Evolutionary conservation across 2,888 invertebrate genomes (phyloP).

Genomic region (Dryobota labecula): DNA sequence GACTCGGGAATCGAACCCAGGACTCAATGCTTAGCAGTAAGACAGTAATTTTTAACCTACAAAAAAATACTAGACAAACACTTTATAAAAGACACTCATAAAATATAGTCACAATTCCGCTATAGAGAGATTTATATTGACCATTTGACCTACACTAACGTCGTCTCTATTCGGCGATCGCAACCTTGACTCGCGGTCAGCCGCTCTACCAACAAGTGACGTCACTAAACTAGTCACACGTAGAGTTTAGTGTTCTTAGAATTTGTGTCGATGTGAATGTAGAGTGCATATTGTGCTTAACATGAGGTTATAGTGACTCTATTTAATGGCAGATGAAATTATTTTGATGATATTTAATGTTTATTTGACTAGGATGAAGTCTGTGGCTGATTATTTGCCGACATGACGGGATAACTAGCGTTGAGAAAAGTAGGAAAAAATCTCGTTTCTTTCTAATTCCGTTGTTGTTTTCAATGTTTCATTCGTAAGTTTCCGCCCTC

Average conservation of each 20-base stretch:
- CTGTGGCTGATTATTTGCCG: no score
- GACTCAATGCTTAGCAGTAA: background rate
- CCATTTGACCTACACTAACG: slow-evolving; percentile 64
- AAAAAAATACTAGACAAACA: background rate
- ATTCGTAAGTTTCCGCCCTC: no score
- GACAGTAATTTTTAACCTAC: background rate
- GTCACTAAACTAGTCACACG: slow-evolving; percentile 61
- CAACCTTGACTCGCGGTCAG: slow-evolving; percentile 65
- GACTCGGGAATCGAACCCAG: background rate
- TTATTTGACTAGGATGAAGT: no score
- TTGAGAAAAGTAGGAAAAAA: no score
- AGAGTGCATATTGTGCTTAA: slow-evolving; percentile 30
- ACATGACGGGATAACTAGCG: no score
- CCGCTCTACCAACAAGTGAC: slow-evolving; percentile 62
- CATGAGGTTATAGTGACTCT: background rate
- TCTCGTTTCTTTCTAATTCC: no score
- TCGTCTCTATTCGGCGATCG: slow-evolving; percentile 56
- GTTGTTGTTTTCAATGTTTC: no score
- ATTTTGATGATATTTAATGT: no score
- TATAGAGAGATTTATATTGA: slow-evolving; percentile 11
- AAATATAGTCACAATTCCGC: slow-evolving; percentile 7
- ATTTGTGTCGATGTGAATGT: slow-evolving; percentile 24
- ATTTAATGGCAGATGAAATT: background rate
- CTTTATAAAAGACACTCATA: slow-evolving; percentile 5
- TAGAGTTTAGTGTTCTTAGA: slow-evolving; percentile 55